These are phyloP conservation scores for Anthoscopus minutus DNA, from an alignment of 2,113 vertebrate genomes.

Conservation along the genomic window DNA sequence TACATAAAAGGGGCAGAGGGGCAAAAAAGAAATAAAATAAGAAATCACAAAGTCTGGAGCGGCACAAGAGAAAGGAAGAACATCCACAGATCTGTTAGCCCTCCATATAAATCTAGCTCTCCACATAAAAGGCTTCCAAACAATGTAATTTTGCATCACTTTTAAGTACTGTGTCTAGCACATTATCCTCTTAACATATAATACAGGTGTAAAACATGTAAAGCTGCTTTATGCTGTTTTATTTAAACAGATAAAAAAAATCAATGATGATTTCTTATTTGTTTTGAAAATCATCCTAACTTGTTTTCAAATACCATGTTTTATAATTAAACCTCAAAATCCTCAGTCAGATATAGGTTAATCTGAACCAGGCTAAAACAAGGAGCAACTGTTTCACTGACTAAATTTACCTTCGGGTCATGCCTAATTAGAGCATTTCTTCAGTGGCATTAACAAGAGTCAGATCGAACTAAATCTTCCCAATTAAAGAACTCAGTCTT, in stretches of 20 bases:
- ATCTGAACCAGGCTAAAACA: neutral
- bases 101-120: neutral
- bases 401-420: neutral
- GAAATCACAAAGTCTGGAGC: neutral
- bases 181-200: neutral
- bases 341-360: neutral
- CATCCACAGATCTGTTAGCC: neutral
- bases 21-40: neutral
- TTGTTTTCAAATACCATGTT: neutral
- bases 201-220: neutral
- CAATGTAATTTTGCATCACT: neutral
- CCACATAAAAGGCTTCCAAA: neutral
- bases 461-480: neutral
- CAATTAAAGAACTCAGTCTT: neutral
- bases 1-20: neutral
- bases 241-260: neutral
- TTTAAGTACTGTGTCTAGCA: neutral
- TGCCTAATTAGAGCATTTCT: conserved; percentile 1
- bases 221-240: neutral
- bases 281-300: neutral
- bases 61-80: neutral
- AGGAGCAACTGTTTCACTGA: neutral
- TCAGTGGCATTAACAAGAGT: neutral
- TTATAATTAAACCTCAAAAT: neutral
- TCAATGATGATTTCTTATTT: neutral